A percentile compares a stretch with the other conserved stretches of the same genome.
Conservation (phyloP, 2,888 invertebrate genomes). For the Orchesellides sinensis region DNA sequence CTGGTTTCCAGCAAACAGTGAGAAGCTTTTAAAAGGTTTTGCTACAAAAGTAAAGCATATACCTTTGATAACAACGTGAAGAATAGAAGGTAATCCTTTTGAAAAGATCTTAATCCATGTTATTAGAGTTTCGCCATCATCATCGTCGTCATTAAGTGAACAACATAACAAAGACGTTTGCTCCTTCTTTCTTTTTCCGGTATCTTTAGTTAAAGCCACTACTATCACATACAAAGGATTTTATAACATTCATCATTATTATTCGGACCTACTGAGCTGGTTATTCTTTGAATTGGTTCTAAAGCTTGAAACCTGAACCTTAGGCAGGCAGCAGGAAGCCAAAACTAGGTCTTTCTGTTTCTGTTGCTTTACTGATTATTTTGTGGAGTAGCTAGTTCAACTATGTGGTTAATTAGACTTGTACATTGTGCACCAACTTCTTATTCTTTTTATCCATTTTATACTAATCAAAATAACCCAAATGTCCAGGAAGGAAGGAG, state of each 20-base stretch:
- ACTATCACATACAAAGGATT: background rate
- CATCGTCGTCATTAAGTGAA: slow-evolving; percentile 49
- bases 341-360: too few species aligned
- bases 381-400: slow-evolving; percentile 22
- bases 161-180: slow-evolving; percentile 31
- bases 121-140: slow-evolving; percentile 53
- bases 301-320: background rate
- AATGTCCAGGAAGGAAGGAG: too few species aligned
- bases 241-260: slow-evolving; percentile 36
- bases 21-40: background rate
- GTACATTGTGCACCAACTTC: background rate
- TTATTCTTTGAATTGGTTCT: slow-evolving; percentile 1
- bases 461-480: too few species aligned
- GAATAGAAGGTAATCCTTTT: slow-evolving; percentile 31
- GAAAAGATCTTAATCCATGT: slow-evolving; percentile 57
- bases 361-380: slow-evolving; percentile 43
- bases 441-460: background rate
- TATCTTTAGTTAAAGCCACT: background rate
- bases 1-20: slow-evolving; percentile 11
- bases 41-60: background rate
- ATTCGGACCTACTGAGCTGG: background rate
- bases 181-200: slow-evolving; percentile 12
- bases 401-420: slow-evolving; percentile 47
- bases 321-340: slow-evolving; percentile 37
- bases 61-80: slow-evolving; percentile 33